Base-by-base conservation (phyloP, 1,140 invertebrate genomes). In the Procambarus virginalis region DNA sequence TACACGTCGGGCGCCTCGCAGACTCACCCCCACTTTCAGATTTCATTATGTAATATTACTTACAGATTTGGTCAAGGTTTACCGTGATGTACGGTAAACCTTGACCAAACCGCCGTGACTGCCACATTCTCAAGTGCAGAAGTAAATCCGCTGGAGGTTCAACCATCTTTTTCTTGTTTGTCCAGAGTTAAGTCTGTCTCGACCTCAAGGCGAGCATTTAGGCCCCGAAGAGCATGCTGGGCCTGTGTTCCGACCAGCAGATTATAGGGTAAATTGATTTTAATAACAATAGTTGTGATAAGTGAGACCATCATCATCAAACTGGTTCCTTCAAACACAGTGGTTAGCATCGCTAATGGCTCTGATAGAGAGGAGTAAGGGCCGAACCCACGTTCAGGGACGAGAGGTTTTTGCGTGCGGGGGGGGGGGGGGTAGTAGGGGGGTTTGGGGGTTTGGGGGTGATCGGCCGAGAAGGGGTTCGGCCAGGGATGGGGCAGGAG, bases 211-310 rank as follows among this genome's bases (percentile, higher is more conserved):
- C 68, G 68, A 70, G 3, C 22, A n/a, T 70, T 70, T 34, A 70
- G 68, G 34, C 68, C 68, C 68, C 68, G 3, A 1, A 10, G n/a
- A 70, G n/a, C 22, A 2, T 6, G 22, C 51, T 22, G 17, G 34
- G 58, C 34, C 58, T 68, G 80, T 46, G 80, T 82, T 68, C 58
- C 58, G 80, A 82, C 80, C 80, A n/a, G 48, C 80, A 64, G 48
- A 82, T 82, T 82, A 82, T 60, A 60, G 80, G 80, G 80, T 82
- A 82, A 82, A 82, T 82, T 82, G 80, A 82, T 82, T 82, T 58
- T 82, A 82, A 82, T 82, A 82, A 82, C 80, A 82, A 82, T 68
- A 82, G 80, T 82, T 82, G 80, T 68, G 80, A 82, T 82, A 68
- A 68, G 80, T 68, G 80, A 22, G 80, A 82, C 80, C 80, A 48